Evolutionary conservation across 2,113 vertebrate species (phyloP), one percentile per base, ranked within the genome.

Genomic region (Myanophis thanlyinensis): DNA sequence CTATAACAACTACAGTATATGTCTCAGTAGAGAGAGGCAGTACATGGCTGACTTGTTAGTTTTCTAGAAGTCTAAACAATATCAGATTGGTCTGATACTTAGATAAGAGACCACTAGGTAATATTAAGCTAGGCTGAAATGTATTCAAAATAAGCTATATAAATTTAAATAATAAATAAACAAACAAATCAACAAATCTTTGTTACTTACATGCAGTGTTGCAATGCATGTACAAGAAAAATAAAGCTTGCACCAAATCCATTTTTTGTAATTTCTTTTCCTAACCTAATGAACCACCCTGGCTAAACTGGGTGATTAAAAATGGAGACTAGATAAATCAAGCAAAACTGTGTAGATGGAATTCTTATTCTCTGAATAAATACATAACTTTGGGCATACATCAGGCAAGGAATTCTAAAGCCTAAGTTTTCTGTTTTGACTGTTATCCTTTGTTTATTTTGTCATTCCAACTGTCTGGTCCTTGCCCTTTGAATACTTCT

Each of bases 401-500:
- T 86, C 89, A 89, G 67, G 52, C 73, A 89, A 88, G 27, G 30
- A 62, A 93, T 51, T 93, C 49, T 53, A 27, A 90, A 93, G 53
- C 15, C 35, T 5, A 49, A 9, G 25, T 84, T 15, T 51, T 51
- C 5, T 25, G 59, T 59, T 48, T 51, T 86, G 86, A 47, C 52
- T 92, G 35, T 25, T 53, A 13, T 88, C 59, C 27, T 73, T 88
- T 88, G 25, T 73, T 53, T 73, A 13, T 44, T 54, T 54, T 30
- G 22, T 59, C 80, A 89, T 46, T 59, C 53, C 46, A 59, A 85
- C 48, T 86, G 88, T n/a, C 52, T 90, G 53, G 88, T 62, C 46
- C 59, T 11, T 86, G 52, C 49, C 46, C 92, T 86, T 54, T 89
- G 62, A 93, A 85, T 86, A 92, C 86, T 52, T 92, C 86, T 88